Percentiles rank a stretch among this genome's conserved stretches.
Evolutionary conservation across 2,888 invertebrate genomes (phyloP).

Genomic region (Melikaiella ostensackeni): DNA sequence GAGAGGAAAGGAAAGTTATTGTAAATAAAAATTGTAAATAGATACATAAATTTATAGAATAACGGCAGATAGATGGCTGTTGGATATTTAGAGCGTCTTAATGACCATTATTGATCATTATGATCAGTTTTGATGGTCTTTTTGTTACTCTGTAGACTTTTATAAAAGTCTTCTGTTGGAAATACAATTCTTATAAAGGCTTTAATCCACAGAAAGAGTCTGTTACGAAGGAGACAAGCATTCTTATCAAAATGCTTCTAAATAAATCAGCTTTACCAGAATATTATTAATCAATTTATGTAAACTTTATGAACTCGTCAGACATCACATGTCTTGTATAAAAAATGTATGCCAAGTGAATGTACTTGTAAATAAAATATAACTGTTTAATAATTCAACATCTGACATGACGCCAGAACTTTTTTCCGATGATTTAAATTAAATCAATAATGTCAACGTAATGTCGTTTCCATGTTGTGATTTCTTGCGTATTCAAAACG

Average conservation of each 20-base stretch:
- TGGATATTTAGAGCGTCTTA: neutral
- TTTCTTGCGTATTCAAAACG: neutral
- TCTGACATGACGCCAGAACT: neutral
- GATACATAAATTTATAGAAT: neutral
- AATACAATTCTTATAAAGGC: neutral
- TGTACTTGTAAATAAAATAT: slow-evolving; percentile 4
- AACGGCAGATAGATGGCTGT: neutral
- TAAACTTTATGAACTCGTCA: neutral
- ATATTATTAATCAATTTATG: neutral
- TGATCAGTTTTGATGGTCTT: neutral
- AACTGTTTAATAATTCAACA: neutral
- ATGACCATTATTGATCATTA: neutral
- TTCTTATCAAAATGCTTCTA: neutral
- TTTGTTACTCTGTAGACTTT: neutral
- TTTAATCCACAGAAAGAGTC: neutral
- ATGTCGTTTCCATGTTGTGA: neutral
- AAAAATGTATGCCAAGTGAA: neutral
- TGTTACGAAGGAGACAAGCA: neutral
- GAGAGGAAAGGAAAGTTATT: neutral
- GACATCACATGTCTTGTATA: neutral
- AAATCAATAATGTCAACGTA: neutral
- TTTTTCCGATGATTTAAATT: neutral
- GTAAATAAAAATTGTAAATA: slow-evolving; percentile 29
- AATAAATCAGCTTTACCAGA: slow-evolving; percentile 1
- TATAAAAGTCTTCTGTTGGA: neutral